Base-by-base conservation (phyloP, 1,140 invertebrate genomes). In the Bombus affinis region DNA sequence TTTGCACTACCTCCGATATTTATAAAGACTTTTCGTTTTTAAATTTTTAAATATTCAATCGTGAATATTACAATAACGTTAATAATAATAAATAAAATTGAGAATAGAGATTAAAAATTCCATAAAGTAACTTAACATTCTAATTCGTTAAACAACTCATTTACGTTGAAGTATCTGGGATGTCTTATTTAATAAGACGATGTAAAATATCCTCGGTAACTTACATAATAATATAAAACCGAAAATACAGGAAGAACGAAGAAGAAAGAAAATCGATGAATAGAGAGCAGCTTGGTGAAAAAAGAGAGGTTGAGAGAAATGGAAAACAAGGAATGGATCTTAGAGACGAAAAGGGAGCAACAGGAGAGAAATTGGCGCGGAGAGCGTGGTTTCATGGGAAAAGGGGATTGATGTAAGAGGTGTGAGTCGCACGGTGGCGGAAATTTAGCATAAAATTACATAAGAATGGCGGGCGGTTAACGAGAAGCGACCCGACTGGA, bases 371-470 rank as follows among this genome's bases (percentile, higher is more conserved):
- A 32, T 28, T 44, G 44, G 37, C 10, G 9, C 6, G 68, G 10
- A 5, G 25, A 32, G 66, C 28, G 12, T 28, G 1, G 57, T 28
- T 73, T 53, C 42, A 22, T 25, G 70, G 57, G 66, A 81, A 81
- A 73, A 73, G 18, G 25, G 77, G 53, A 77, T 81, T 73, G 77
- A 85, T 53, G 83, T 42, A 66, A 68, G 57, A n/a, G 57, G 70
- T 3, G 75, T 32, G 65, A 12, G 75, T 32, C 35, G 74, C 57
- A 62, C 68, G 66, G 53, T 70, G 82, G 74, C 59, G 77, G 80
- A 78, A 89, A 88, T 88, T 92, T 92, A 93, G 92, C 88, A 92
- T 92, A 93, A 93, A 93, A 92, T 93, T 94, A 93, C 92, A 92
- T 92, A 91, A 93, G 92, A 94, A 93, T 93, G 88, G 89, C 86